Percentiles rank a stretch among this genome's conserved stretches.
Evolutionary conservation across 2,113 vertebrate genomes (phyloP).

Genomic region (Micronycteris hirsuta): DNA sequence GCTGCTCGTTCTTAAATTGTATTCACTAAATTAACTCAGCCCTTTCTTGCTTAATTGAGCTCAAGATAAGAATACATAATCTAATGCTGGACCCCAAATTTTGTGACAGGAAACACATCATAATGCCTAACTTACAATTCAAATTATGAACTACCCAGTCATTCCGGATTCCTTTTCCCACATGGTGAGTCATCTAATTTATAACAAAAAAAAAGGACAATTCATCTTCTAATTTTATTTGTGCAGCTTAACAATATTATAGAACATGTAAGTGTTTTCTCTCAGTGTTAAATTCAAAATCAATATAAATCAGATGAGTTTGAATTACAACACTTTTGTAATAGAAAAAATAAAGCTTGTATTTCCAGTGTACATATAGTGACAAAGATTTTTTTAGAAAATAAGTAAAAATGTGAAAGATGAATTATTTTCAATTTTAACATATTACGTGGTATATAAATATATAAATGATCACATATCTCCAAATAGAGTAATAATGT

Average conservation of each 20-base stretch:
- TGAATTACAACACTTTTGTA: slow-evolving; percentile 38
- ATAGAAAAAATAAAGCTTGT: not conserved
- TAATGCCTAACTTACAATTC: slow-evolving; percentile 45
- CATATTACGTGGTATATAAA: not conserved
- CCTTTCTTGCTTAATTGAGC: slow-evolving; percentile 36
- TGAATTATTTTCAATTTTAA: slow-evolving; percentile 22
- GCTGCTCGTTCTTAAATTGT: slow-evolving; percentile 5
- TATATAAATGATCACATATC: not conserved
- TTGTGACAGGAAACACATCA: slow-evolving; percentile 45
- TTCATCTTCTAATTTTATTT: slow-evolving; percentile 73
- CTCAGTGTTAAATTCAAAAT: slow-evolving; percentile 55
- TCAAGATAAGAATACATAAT: slow-evolving; percentile 38
- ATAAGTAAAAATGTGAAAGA: not conserved
- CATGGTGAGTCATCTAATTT: slow-evolving; percentile 58
- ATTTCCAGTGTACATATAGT: not conserved
- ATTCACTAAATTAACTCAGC: slow-evolving; percentile 33
- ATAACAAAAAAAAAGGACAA: slow-evolving; percentile 53
- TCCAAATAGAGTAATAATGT: not conserved
- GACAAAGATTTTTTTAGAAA: slow-evolving; percentile 21
- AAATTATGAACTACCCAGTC: slow-evolving; percentile 56
- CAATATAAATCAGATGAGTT: slow-evolving; percentile 60
- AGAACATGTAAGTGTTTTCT: slow-evolving; percentile 67
- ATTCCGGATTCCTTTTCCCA: slow-evolving; percentile 40
- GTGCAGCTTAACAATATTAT: slow-evolving; percentile 67
- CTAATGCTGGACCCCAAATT: slow-evolving; percentile 51